phyloP scores from a whole-genome alignment of 2,113 vertebrate species.

The Burhinus bistriatus region DNA sequence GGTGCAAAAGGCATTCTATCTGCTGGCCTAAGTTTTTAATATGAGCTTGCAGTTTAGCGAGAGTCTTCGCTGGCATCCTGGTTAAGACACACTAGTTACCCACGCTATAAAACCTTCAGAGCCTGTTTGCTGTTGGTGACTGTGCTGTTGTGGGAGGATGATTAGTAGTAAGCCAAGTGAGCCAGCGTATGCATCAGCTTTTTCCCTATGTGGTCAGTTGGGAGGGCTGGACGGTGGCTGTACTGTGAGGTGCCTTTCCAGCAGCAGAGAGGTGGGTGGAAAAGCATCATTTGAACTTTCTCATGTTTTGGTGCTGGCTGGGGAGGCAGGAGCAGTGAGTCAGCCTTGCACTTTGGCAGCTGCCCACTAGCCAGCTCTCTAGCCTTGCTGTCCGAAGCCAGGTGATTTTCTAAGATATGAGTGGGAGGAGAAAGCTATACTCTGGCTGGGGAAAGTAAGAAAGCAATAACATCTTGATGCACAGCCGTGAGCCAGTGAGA shows the following conservation, averaged over 20 bases:
- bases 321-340: background rate
- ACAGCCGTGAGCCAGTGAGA: background rate
- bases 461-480: background rate
- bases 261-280: background rate
- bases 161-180: background rate
- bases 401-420: background rate
- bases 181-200: background rate
- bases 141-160: rapidly evolving
- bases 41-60: background rate
- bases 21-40: background rate
- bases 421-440: background rate
- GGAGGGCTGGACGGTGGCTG: background rate
- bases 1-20: background rate
- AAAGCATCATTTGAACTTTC: background rate
- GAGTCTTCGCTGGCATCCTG: background rate
- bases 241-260: background rate
- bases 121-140: background rate
- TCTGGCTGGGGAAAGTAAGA: background rate
- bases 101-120: background rate
- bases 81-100: background rate
- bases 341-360: background rate
- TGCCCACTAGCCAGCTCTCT: background rate
- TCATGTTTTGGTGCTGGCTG: background rate
- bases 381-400: background rate
- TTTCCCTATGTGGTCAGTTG: rapidly evolving